Evolutionary conservation across 1,140 invertebrate species (phyloP).

Genomic region (Leptinotarsa lineolata): DNA sequence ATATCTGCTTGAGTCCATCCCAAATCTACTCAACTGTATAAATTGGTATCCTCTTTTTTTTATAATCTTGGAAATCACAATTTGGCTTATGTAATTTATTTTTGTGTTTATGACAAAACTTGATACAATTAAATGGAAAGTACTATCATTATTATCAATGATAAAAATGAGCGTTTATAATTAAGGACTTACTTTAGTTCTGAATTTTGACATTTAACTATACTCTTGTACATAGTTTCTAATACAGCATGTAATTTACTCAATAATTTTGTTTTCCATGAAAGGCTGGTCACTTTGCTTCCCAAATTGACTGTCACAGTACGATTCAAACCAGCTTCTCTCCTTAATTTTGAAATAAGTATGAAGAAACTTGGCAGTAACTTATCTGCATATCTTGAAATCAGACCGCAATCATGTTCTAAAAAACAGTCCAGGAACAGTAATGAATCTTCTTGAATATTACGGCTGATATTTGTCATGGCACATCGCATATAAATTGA

Average conservation of each 20-base stretch:
- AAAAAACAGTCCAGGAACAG: conserved; percentile 74
- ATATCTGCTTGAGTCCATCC: too few relatives aligned
- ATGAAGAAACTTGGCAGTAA: conserved; percentile 78
- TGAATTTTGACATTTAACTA: conserved; percentile 4
- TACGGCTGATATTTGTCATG: conserved; percentile 82
- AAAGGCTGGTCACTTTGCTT: conserved; percentile 70
- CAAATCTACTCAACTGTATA: too few relatives aligned
- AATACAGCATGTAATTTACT: conserved; percentile 67
- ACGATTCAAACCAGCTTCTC: conserved; percentile 65
- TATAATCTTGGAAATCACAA: neutral
- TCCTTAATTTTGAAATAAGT: conserved; percentile 73
- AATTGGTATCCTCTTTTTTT: too few relatives aligned
- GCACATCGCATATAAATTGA: conserved; percentile 80
- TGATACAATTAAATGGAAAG: too few relatives aligned
- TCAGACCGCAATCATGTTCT: conserved; percentile 63
- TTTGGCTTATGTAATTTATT: too few relatives aligned
- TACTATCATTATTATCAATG: neutral
- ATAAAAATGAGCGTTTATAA: conserved; percentile 7
- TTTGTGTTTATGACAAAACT: too few relatives aligned
- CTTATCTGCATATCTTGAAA: conserved; percentile 68
- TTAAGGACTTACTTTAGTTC: too few relatives aligned
- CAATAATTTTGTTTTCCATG: conserved; percentile 77
- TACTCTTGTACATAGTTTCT: conserved; percentile 44
- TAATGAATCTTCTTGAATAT: conserved; percentile 81
- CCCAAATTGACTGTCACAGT: conserved; percentile 67